Conservation (phyloP, 2,888 invertebrate species). For the Pherbina coryleti region DNA sequence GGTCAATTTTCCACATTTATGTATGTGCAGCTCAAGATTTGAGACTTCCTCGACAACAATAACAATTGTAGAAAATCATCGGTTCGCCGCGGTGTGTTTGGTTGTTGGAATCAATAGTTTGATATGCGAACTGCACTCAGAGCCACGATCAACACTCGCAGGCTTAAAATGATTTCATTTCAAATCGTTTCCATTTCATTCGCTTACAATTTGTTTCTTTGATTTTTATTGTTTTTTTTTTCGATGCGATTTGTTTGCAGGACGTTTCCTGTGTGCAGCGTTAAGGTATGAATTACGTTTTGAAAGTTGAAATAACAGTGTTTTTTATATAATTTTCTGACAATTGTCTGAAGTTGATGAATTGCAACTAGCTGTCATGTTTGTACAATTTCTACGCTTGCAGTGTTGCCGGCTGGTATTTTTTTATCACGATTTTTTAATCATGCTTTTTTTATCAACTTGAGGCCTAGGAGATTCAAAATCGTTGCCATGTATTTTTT, state of each 20-base stretch:
- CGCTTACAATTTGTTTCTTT: slow-evolving; percentile 10
- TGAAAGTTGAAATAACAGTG: slow-evolving; percentile 27
- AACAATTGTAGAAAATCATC: slow-evolving; percentile 30
- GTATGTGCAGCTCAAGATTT: background rate
- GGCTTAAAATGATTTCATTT: slow-evolving; percentile 59
- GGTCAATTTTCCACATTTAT: slow-evolving; percentile 28
- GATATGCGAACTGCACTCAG: background rate
- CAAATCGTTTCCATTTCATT: slow-evolving; percentile 46
- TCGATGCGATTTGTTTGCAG: background rate
- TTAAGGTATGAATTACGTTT: slow-evolving; percentile 34
- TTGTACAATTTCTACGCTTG: background rate
- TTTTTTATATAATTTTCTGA: background rate
- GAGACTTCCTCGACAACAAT: slow-evolving; percentile 2
- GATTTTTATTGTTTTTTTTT: background rate
- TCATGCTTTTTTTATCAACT: no score
- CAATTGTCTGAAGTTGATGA: slow-evolving; percentile 19
- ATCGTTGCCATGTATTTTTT: no score
- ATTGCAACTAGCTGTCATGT: background rate
- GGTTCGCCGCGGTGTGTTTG: slow-evolving; percentile 1
- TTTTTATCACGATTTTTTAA: no score
- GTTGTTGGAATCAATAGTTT: background rate
- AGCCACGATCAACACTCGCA: slow-evolving; percentile 24
- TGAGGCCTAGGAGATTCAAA: no score
- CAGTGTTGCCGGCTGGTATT: slow-evolving; percentile 1
- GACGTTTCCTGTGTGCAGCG: background rate